These are phyloP conservation scores for Knipowitschia caucasica DNA, from an alignment of 2,797 vertebrate genomes.

Conservation along the genomic window DNA sequence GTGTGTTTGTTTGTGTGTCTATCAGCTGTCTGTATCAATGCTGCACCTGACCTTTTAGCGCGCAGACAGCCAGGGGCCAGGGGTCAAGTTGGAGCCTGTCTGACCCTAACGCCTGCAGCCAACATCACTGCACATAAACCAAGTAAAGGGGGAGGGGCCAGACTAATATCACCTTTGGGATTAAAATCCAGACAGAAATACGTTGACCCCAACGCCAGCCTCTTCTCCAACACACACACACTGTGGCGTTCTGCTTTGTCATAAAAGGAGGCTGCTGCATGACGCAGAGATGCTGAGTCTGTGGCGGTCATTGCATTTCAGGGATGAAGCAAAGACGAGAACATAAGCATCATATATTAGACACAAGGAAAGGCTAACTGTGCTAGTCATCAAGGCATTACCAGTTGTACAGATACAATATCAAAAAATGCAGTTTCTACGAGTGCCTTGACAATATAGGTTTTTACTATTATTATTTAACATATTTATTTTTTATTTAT, in stretches of 20 bases:
- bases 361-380: conserved; percentile 15
- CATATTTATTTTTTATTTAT: too few species aligned
- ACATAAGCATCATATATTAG: conserved; percentile 18
- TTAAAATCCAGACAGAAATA: conserved; percentile 77
- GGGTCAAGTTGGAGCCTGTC: conserved; percentile 74
- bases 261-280: conserved; percentile 58
- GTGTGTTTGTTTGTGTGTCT: conserved; percentile 47
- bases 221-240: conserved; percentile 11
- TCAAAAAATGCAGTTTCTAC: not conserved
- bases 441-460: too few species aligned
- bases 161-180: conserved; percentile 82
- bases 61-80: conserved; percentile 78
- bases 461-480: too few species aligned
- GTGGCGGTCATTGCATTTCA: conserved; percentile 54
- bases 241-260: conserved; percentile 67
- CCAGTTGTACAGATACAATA: not conserved
- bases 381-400: conserved; percentile 5
- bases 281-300: conserved; percentile 62
- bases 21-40: conserved; percentile 74
- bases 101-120: conserved; percentile 68
- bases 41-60: conserved; percentile 67
- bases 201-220: conserved; percentile 58
- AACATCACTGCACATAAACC: conserved; percentile 20
- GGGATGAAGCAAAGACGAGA: conserved; percentile 35
- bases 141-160: conserved; percentile 59